These are phyloP conservation scores for Ophiothrix spiculata DNA, from an alignment of 35 echinoderm and acorn worm species.

Conservation along the genomic window DNA sequence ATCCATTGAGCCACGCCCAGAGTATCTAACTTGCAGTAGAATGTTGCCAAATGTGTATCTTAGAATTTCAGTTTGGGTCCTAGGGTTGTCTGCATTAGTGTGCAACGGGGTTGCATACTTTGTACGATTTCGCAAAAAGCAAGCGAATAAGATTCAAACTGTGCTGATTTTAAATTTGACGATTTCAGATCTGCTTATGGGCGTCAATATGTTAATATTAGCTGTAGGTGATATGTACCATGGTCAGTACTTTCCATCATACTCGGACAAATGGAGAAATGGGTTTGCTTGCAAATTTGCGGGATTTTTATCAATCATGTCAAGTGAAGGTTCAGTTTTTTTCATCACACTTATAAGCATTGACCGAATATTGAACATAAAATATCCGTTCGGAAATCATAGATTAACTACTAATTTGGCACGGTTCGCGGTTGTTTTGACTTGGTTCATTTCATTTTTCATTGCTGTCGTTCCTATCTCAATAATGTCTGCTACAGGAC, in stretches of 20 bases:
- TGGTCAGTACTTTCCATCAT: background rate
- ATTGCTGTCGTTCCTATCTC: background rate
- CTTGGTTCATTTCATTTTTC: background rate
- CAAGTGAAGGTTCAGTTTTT: conserved; percentile 7
- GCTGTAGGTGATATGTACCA: background rate
- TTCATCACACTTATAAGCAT: background rate
- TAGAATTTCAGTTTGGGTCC: background rate
- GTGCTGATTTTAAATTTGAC: background rate
- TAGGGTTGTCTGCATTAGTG: background rate
- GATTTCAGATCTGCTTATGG: background rate
- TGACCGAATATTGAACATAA: background rate
- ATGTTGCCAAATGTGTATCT: background rate
- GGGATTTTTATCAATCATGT: background rate
- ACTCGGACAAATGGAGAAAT: background rate
- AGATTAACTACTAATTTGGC: background rate
- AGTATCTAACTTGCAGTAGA: background rate
- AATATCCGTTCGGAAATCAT: background rate
- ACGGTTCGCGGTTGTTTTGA: background rate
- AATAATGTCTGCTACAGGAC: background rate
- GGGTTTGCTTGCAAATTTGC: background rate
- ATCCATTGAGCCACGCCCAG: background rate
- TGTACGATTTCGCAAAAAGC: background rate
- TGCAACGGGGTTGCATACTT: background rate
- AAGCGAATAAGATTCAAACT: background rate
- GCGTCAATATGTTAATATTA: background rate